These are phyloP conservation scores for Antrozous pallidus DNA, from an alignment of 2,797 vertebrate genomes.

Conservation along the genomic window DNA sequence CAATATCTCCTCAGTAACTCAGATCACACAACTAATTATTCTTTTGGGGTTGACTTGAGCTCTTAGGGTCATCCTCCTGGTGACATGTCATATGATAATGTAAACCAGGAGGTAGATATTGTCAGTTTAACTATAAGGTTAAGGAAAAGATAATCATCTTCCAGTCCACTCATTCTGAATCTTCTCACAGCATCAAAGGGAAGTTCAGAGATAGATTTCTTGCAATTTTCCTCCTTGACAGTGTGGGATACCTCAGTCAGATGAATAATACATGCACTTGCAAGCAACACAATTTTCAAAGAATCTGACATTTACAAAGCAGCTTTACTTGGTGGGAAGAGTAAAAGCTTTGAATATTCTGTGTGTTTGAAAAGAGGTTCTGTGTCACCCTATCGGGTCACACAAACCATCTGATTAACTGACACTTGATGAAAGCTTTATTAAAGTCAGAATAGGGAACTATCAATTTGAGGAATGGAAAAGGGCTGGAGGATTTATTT, in stretches of 20 bases:
- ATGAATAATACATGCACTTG: conserved; percentile 62
- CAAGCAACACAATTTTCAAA: conserved; percentile 59
- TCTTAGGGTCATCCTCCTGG: conserved; percentile 21
- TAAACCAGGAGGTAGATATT: conserved; percentile 44
- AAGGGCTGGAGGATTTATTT: conserved; percentile 37
- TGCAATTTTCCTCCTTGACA: conserved; percentile 29
- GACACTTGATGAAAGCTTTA: conserved; percentile 65
- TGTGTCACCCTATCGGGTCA: conserved; percentile 49
- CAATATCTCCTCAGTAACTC: not conserved
- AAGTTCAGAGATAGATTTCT: conserved; percentile 47
- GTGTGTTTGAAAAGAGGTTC: conserved; percentile 51
- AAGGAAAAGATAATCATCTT: conserved; percentile 61
- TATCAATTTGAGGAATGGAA: conserved; percentile 32
- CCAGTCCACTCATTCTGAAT: conserved; percentile 69
- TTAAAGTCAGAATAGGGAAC: conserved; percentile 61
- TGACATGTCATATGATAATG: conserved; percentile 49
- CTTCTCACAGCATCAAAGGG: conserved; percentile 51
- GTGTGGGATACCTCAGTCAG: conserved; percentile 50
- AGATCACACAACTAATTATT: conserved; percentile 23
- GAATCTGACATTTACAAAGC: conserved; percentile 70
- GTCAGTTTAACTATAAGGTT: conserved; percentile 66
- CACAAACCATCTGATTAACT: conserved; percentile 52
- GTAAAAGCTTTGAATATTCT: conserved; percentile 62
- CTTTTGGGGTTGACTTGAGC: conserved; percentile 26
- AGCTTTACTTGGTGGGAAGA: conserved; percentile 57